Base-by-base conservation (phyloP, 2,888 invertebrate species). In the Physocephala rufipes region DNA sequence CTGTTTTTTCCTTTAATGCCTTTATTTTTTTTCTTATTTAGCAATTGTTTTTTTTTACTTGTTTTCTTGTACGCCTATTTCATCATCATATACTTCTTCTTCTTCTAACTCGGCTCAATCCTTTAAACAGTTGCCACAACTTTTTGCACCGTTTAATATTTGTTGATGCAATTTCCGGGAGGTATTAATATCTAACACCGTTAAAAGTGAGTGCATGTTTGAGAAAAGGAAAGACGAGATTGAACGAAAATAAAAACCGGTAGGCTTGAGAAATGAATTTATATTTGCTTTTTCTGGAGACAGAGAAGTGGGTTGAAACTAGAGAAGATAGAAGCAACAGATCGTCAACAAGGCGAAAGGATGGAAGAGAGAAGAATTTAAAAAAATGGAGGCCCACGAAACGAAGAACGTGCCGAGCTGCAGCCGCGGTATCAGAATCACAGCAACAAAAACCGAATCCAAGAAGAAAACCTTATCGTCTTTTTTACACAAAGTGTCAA, bases 401-500 rank as follows among this genome's bases (percentile, higher is more conserved):
- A n/a, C n/a, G n/a, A n/a, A n/a, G n/a, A n/a, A n/a, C n/a, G n/a
- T n/a, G n/a, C n/a, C n/a, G n/a, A n/a, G n/a, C n/a, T n/a, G n/a
- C n/a, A n/a, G n/a, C n/a, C n/a, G n/a, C n/a, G n/a, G n/a, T n/a
- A n/a, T n/a, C n/a, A n/a, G n/a, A n/a, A n/a, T n/a, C n/a, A n/a
- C 49, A 5, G 49, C 49, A n/a, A 49, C 49, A 49, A n/a, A 4
- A 49, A 5, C 49, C 5, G 49, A 49, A 19, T 36, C 53, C 36
- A 21, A 53, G 24, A 21, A 63, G 45, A 5, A 47, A 21, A 64
- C 47, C 47, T 66, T 53, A 66, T 66, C 53, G 30, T 49, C n/a
- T 24, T 53, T 53, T 28, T 66, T 36, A 36, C 66, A 53, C 36
- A 66, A 66, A 53, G 36, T 66, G 66, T 66, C 53, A 66, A 66